Percentiles rank a stretch among this genome's conserved stretches.
Conservation (phyloP, 2,888 invertebrate species). For the Cantharis lateralis region DNA sequence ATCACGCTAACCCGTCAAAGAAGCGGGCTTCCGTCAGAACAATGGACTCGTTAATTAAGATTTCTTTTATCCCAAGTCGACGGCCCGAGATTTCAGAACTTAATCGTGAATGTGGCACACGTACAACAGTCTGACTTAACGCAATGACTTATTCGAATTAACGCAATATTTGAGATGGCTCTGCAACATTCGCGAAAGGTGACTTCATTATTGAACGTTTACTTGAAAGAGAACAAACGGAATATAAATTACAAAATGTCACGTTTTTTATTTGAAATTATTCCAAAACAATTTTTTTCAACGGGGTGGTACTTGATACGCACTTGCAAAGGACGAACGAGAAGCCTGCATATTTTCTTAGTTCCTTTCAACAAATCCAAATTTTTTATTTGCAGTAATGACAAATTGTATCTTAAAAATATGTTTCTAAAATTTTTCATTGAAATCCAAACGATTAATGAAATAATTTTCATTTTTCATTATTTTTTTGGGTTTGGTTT, state of each 20-base stretch:
- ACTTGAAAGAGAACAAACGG: neutral
- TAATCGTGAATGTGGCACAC: constrained; percentile 35
- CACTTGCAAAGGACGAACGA: neutral
- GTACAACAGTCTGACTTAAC: constrained; percentile 32
- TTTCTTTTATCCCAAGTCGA: constrained; percentile 62
- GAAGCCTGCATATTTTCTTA: neutral
- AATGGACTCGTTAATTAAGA: constrained; percentile 80
- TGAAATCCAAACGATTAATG: no score
- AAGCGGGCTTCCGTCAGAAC: constrained; percentile 67
- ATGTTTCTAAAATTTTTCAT: no score
- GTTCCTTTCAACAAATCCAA: neutral
- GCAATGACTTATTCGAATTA: constrained; percentile 31
- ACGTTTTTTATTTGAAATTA: neutral
- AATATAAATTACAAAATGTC: neutral
- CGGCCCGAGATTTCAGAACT: constrained; percentile 35
- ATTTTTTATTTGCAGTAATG: neutral
- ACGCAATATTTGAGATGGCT: constrained; percentile 25
- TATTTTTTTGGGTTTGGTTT: no score
- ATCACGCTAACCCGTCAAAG: constrained; percentile 42
- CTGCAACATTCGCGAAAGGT: constrained; percentile 21
- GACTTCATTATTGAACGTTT: constrained; percentile 11
- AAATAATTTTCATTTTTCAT: no score
- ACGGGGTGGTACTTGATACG: neutral
- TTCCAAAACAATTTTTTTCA: neutral
- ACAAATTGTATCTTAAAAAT: no score